Conservation (phyloP, 2,797 vertebrate species). For the Pelobates cultripes region DNA sequence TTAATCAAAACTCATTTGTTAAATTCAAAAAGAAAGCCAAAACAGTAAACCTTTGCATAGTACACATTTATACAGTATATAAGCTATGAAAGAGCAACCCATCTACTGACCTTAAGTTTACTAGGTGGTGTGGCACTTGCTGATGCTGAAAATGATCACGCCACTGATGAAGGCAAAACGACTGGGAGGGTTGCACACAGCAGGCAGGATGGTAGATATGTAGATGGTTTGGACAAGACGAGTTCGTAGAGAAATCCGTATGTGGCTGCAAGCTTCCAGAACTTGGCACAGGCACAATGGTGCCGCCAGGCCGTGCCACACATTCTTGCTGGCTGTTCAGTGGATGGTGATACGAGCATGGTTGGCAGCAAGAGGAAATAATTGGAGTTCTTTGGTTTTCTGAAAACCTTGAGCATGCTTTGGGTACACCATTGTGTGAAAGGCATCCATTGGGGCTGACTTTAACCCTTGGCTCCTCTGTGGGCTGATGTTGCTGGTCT, state of each 20-base stretch:
- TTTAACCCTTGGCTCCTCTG: conserved; percentile 68
- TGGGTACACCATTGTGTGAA: conserved; percentile 79
- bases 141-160: conserved; percentile 89
- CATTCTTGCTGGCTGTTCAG: conserved; percentile 79
- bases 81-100: too few relatives aligned
- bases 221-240: conserved; percentile 75
- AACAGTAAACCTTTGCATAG: too few relatives aligned
- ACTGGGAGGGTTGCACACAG: conserved; percentile 78
- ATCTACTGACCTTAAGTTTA: conserved; percentile 79
- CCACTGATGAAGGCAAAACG: conserved; percentile 85
- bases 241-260: conserved; percentile 68
- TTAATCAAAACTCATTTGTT: too few relatives aligned
- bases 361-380: conserved; percentile 76
- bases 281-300: conserved; percentile 64
- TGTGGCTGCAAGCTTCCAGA: conserved; percentile 70
- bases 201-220: conserved; percentile 75
- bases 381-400: conserved; percentile 77
- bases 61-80: too few relatives aligned
- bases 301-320: conserved; percentile 63
- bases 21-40: too few relatives aligned
- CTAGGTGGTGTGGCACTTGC: conserved; percentile 70
- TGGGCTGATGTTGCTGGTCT: conserved; percentile 61
- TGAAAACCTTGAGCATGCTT: conserved; percentile 69
- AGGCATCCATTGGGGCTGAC: conserved; percentile 77
- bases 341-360: conserved; percentile 77